These are phyloP conservation scores for Cheilosia grossa DNA, from an alignment of 2,888 invertebrate genomes.

Conservation along the genomic window DNA sequence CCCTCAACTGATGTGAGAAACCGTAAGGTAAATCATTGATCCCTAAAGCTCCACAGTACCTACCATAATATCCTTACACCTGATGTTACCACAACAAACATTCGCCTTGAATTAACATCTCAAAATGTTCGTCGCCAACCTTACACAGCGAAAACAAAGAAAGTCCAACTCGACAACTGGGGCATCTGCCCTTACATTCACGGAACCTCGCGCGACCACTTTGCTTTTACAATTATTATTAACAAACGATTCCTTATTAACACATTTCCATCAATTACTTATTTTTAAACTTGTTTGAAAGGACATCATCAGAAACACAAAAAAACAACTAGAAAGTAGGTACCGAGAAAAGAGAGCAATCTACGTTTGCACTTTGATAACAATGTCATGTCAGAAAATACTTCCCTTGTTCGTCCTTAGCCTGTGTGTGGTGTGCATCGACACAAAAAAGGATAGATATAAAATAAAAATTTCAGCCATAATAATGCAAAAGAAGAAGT, in stretches of 20 bases:
- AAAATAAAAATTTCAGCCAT: slow-evolving; percentile 67
- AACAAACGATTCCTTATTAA: slow-evolving; percentile 63
- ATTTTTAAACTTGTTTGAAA: slow-evolving; percentile 26
- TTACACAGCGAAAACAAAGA: not conserved
- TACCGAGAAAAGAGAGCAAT: slow-evolving; percentile 57
- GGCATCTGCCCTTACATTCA: slow-evolving; percentile 65
- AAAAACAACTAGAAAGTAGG: slow-evolving; percentile 7
- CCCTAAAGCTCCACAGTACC: too few relatives aligned
- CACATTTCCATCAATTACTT: slow-evolving; percentile 59
- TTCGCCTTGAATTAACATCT: not conserved
- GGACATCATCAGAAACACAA: slow-evolving; percentile 9
- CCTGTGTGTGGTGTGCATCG: slow-evolving; percentile 50
- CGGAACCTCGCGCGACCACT: slow-evolving; percentile 4
- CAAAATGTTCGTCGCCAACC: not conserved
- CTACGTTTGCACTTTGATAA: slow-evolving; percentile 69
- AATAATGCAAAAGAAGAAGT: slow-evolving; percentile 50
- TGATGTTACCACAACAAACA: too few relatives aligned
- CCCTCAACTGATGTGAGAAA: too few relatives aligned
- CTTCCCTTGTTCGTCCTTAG: slow-evolving; percentile 67
- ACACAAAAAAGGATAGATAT: slow-evolving; percentile 47
- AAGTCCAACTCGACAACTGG: slow-evolving; percentile 16
- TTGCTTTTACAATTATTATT: slow-evolving; percentile 47
- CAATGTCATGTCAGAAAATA: slow-evolving; percentile 73
- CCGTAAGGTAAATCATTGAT: too few relatives aligned
- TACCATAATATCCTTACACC: too few relatives aligned